These are phyloP conservation scores for Cryptus armator DNA, from an alignment of 2,888 invertebrate genomes.

Conservation along the genomic window DNA sequence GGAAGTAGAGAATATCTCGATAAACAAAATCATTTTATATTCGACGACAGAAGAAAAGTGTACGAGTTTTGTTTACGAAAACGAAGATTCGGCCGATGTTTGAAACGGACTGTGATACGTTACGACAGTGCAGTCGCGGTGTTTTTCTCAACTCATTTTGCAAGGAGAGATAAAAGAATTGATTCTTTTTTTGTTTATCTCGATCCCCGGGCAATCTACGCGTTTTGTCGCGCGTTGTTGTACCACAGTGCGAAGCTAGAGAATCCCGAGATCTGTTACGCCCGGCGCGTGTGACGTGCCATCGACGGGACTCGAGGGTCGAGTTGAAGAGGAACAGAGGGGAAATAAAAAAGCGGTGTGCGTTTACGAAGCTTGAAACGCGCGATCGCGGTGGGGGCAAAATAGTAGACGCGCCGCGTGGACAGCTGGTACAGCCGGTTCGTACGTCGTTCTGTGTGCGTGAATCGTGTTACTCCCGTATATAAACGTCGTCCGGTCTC, in stretches of 20 bases:
- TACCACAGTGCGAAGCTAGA: slow-evolving; percentile 12
- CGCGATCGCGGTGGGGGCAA: slow-evolving; percentile 39
- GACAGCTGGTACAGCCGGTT: slow-evolving; percentile 71
- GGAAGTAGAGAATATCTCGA: slow-evolving; percentile 3
- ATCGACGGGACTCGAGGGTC: slow-evolving; percentile 34
- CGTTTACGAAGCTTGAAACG: background rate
- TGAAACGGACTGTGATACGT: background rate
- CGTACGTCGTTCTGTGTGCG: slow-evolving; percentile 51
- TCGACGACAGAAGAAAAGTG: slow-evolving; percentile 22
- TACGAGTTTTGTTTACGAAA: background rate
- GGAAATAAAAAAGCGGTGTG: slow-evolving; percentile 10
- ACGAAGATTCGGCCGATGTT: background rate
- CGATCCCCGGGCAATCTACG: background rate
- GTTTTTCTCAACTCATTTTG: background rate
- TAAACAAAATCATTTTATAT: background rate
- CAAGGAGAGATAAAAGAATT: background rate
- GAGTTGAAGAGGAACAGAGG: slow-evolving; percentile 30
- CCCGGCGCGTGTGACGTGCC: slow-evolving; percentile 36
- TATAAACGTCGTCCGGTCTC: slow-evolving; percentile 42
- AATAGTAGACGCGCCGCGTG: slow-evolving; percentile 63
- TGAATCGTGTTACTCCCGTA: slow-evolving; percentile 31
- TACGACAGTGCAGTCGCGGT: background rate
- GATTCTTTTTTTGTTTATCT: background rate
- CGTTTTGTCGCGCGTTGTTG: background rate
- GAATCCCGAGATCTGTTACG: slow-evolving; percentile 27